phyloP scores from a whole-genome alignment of 2,888 invertebrate species.

The Lathronympha strigana region DNA sequence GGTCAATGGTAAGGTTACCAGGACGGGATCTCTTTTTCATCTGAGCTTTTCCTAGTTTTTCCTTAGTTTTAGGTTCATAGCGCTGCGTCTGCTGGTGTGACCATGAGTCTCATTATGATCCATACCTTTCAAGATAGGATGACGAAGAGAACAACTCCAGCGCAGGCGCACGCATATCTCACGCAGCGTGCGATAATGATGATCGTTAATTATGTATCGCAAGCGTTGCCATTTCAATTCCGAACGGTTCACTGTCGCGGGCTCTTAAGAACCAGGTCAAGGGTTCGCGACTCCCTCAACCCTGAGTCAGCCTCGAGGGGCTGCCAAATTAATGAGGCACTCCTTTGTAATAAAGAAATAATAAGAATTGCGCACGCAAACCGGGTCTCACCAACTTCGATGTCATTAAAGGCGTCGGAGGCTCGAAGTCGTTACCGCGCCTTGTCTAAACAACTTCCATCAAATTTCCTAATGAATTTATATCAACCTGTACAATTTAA shows the following conservation, averaged over 20 bases:
- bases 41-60: neutral
- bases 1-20: neutral
- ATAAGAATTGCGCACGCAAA: constrained; percentile 84
- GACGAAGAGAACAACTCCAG: constrained; percentile 39
- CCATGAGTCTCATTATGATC: constrained; percentile 35
- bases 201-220: constrained; percentile 83
- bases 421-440: constrained; percentile 77
- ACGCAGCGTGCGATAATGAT: constrained; percentile 78
- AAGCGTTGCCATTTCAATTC: constrained; percentile 76
- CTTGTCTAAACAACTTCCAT: constrained; percentile 76
- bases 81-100: neutral
- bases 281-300: constrained; percentile 79
- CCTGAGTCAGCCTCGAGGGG: constrained; percentile 70
- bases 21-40: neutral
- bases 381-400: constrained; percentile 73
- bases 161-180: constrained; percentile 63
- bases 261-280: constrained; percentile 80
- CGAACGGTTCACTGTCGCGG: constrained; percentile 74
- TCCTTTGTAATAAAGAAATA: constrained; percentile 85
- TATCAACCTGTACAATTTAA: constrained; percentile 42
- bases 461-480: constrained; percentile 64
- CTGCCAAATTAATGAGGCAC: constrained; percentile 85
- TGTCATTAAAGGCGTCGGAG: constrained; percentile 80
- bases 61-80: neutral
- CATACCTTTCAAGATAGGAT: neutral